These are phyloP conservation scores for Neocloeon triangulifer DNA, from an alignment of 1,140 invertebrate genomes.

Conservation along the genomic window DNA sequence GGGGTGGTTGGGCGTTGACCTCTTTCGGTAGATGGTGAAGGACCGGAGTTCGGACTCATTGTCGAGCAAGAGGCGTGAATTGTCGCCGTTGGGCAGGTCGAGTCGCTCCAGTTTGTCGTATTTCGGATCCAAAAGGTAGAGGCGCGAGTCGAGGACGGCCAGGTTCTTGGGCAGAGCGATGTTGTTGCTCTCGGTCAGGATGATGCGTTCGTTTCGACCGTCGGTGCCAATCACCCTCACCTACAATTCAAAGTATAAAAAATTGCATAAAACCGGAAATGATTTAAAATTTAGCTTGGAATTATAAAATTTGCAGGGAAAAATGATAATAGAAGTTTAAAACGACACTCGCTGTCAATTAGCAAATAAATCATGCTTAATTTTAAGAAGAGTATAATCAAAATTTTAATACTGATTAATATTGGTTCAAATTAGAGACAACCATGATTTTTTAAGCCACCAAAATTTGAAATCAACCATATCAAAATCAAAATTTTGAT, in stretches of 20 bases:
- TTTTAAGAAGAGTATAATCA: too few relatives aligned
- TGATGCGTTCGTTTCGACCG: conserved; percentile 39
- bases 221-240: conserved; percentile 49
- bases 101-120: conserved; percentile 79
- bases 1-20: conserved; percentile 57
- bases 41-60: conserved; percentile 74
- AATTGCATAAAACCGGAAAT: background rate
- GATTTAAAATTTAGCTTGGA: conserved; percentile 4
- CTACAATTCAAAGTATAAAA: conserved; percentile 14
- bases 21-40: conserved; percentile 70
- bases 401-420: too few relatives aligned
- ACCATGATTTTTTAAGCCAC: too few relatives aligned
- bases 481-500: too few relatives aligned
- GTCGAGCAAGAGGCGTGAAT: conserved; percentile 52
- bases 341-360: too few relatives aligned
- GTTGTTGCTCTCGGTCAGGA: conserved; percentile 41
- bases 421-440: too few relatives aligned
- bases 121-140: conserved; percentile 74
- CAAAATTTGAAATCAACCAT: too few relatives aligned
- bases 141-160: conserved; percentile 53
- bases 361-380: too few relatives aligned
- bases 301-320: too few relatives aligned
- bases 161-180: conserved; percentile 61
- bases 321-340: too few relatives aligned
- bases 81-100: conserved; percentile 59